Evolutionary conservation across 2,797 vertebrate species (phyloP).

Genomic region (Myripristis jacobus): DNA sequence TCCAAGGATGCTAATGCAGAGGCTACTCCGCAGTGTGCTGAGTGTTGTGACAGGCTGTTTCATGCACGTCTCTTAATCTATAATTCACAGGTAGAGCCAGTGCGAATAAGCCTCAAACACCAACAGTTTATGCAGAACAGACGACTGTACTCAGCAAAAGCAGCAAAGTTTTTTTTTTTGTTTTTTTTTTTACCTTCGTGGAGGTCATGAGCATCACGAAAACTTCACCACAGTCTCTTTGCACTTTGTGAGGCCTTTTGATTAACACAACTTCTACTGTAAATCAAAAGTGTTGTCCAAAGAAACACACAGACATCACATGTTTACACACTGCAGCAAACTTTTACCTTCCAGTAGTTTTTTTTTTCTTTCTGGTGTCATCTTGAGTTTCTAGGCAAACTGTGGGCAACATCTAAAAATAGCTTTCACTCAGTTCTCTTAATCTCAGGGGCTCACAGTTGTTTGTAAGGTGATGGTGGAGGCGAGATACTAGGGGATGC

Average conservation of each 20-base stretch:
- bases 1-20: slow-evolving; percentile 39
- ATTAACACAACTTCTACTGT: slow-evolving; percentile 13
- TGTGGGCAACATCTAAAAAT: slow-evolving; percentile 52
- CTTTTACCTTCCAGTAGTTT: slow-evolving; percentile 26
- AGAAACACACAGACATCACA: slow-evolving; percentile 23
- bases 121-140: slow-evolving; percentile 37
- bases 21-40: slow-evolving; percentile 41
- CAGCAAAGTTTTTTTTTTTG: slow-evolving; percentile 8
- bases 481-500: slow-evolving; percentile 21
- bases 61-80: slow-evolving; percentile 55
- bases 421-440: slow-evolving; percentile 11
- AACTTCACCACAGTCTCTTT: slow-evolving; percentile 21
- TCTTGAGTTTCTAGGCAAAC: slow-evolving; percentile 51
- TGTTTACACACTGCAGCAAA: slow-evolving; percentile 29
- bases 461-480: slow-evolving; percentile 29
- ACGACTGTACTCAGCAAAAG: slow-evolving; percentile 31
- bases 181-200: no score
- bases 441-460: slow-evolving; percentile 43
- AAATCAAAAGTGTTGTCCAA: neutral
- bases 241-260: slow-evolving; percentile 33
- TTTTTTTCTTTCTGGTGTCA: slow-evolving; percentile 41
- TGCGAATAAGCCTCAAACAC: slow-evolving; percentile 42
- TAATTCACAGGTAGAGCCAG: slow-evolving; percentile 54
- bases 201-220: slow-evolving; percentile 20
- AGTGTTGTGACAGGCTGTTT: slow-evolving; percentile 41